Evolutionary conservation across 2,797 vertebrate genomes (phyloP), one percentile per base, ranked within the genome.

Genomic region (Oreonectes daqikongensis): DNA sequence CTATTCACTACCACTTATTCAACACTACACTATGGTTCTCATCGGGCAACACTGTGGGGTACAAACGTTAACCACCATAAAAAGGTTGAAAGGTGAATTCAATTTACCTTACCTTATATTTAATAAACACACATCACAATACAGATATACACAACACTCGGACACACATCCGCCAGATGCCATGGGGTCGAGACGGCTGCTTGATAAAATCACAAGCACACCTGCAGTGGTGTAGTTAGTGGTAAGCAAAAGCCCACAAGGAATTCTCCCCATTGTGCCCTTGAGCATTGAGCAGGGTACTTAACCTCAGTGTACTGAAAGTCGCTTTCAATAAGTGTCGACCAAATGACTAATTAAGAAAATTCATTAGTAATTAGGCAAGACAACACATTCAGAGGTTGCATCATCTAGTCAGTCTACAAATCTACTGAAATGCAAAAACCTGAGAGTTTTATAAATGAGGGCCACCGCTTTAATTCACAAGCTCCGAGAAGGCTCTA

Each of bases 291-390:
- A 42, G 12, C 40, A n/a, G 46, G 46, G 69, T 44, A 4, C 26
- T 28, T 46, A 26, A 44, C 18, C 17, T 46, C 28, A 5, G 26
- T 59, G 24, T 44, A 20, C 38, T 59, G 2, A n/a, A 44, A 28
- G 6, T 44, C 3, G 2, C 35, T 57, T 42, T 28, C 32, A 26
- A 57, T 14, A 71, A 44, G 26, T 30, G 40, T 28, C 69, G 59
- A 24, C 40, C 18, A 60, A 71, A 46, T 70, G 2, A 42, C 17
- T 57, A 42, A 70, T 71, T 44, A 60, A 40, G n/a, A 30, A 60
- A 71, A 57, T 24, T 8, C 44, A 59, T 44, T 44, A 2, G 53
- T 20, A 71, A 61, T 72, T 32, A 72, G 40, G 40, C 26, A 61
- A 60, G 46, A 32, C 70, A 61, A 24, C n/a, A 44, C 12, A 18